Evolutionary conservation across 2,797 vertebrate species (phyloP).

Genomic region (Buceros bicornis): DNA sequence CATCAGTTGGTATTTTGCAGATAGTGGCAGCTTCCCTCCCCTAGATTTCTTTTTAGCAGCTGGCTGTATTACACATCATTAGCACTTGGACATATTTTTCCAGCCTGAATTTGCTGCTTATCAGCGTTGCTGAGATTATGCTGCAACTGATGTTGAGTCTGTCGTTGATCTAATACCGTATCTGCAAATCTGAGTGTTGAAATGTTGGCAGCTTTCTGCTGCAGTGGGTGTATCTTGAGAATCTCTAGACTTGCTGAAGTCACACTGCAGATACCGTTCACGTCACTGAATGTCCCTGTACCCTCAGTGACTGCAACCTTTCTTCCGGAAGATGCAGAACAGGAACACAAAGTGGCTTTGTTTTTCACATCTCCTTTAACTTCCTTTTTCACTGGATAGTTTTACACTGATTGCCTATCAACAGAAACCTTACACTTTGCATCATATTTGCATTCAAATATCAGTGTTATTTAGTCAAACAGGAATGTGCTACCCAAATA

Average conservation of each 20-base stretch:
- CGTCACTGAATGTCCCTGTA: slow-evolving; percentile 24
- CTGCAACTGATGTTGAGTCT: slow-evolving; percentile 59
- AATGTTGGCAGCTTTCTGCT: slow-evolving; percentile 61
- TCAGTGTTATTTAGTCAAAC: not conserved
- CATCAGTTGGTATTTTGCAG: not conserved
- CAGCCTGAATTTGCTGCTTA: slow-evolving; percentile 41
- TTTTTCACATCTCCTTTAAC: not conserved
- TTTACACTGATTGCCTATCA: not conserved
- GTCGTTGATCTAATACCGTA: slow-evolving; percentile 53
- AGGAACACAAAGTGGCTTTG: not conserved
- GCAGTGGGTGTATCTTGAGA: slow-evolving; percentile 69
- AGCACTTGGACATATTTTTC: slow-evolving; percentile 36
- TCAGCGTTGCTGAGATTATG: slow-evolving; percentile 41
- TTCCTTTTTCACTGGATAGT: not conserved
- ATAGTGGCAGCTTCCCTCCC: not conserved
- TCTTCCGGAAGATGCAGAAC: not conserved
- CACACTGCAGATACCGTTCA: slow-evolving; percentile 31
- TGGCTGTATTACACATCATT: slow-evolving; percentile 13
- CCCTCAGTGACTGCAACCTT: not conserved
- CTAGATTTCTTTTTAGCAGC: not conserved
- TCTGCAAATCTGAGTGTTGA: slow-evolving; percentile 36
- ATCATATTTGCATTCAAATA: not conserved
- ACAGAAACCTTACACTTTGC: not conserved
- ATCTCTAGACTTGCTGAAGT: slow-evolving; percentile 60
- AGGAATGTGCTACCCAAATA: not conserved